Evolutionary conservation across 1,140 invertebrate genomes (phyloP).

Genomic region (Macrocentrus cingulum): DNA sequence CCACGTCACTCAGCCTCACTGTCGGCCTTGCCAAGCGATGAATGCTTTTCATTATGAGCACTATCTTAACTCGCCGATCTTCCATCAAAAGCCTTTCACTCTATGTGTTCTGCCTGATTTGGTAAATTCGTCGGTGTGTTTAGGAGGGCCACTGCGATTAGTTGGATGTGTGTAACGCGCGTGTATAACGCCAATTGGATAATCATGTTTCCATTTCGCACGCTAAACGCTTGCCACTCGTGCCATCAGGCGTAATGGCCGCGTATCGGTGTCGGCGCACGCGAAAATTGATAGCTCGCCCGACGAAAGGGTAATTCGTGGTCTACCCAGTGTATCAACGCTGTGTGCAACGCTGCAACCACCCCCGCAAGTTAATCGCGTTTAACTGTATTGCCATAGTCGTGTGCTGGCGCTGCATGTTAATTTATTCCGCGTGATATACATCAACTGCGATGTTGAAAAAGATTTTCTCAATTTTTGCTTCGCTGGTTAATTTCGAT

Average conservation of each 20-base stretch:
- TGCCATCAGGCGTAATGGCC: not conserved
- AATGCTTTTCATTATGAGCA: conserved; percentile 57
- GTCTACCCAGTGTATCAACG: conserved; percentile 28
- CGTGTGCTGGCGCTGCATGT: not conserved
- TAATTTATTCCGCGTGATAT: conserved; percentile 20
- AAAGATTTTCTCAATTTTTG: no score
- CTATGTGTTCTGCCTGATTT: conserved; percentile 35
- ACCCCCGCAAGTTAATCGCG: conserved; percentile 26
- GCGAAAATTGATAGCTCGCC: conserved; percentile 26
- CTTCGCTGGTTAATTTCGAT: no score
- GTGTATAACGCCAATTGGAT: not conserved
- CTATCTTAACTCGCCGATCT: conserved; percentile 52
- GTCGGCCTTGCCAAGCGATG: conserved; percentile 46
- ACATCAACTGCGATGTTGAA: no score
- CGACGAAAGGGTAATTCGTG: conserved; percentile 28
- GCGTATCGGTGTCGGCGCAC: conserved; percentile 20
- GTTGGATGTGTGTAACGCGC: no score
- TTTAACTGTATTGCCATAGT: not conserved
- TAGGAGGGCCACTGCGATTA: no score
- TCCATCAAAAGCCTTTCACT: conserved; percentile 30
- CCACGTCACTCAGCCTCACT: conserved; percentile 57
- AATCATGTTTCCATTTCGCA: not conserved
- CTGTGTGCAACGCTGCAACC: not conserved
- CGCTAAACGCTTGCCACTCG: not conserved
- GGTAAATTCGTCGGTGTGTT: no score